Evolutionary conservation across 2,888 invertebrate genomes (phyloP), one percentile per base, ranked within the genome.

Genomic region (Villa cingulata): DNA sequence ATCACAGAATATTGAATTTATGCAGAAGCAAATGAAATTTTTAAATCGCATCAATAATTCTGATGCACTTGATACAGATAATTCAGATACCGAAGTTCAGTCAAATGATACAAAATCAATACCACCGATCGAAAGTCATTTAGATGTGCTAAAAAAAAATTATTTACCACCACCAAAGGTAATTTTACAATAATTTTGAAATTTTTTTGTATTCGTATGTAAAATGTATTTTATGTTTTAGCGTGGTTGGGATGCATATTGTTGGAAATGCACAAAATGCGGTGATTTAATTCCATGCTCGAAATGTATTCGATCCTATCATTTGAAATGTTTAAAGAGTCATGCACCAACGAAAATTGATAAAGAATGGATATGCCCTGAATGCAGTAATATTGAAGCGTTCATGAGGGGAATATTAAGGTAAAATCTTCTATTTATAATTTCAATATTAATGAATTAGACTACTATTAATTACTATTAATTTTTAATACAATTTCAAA

Each of bases 181-280:
- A 47, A 36, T 23, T 14, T 20, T n/a, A 19, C 15, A 37, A 20
- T n/a, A 2, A 23, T 12, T 29, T 19, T 41, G 18, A 37, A 34
- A 19, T 20, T 23, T 16, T 17, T 19, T 23, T 32, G n/a, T n/a
- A n/a, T n/a, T n/a, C 7, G 23, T 23, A 23, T 23, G 23, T 7
- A 23, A 6, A 14, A 19, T 41, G 19, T 23, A 9, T 40, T 39
- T 19, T 18, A 14, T 17, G 20, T 46, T n/a, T 38, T 50, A 75
- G 74, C 59, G 59, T 38, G 72, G 74, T 20, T 73, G 75, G 61
- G 90, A 91, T 66, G 73, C 77, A 16, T 94, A 83, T 65, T 96
- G 95, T 66, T 96, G 94, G 92, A 73, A 86, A 52, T 95, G 95
- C 60, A 90, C 92, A 61, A 80, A 81, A 60, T 80, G 81, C 41